Base-by-base conservation (phyloP, 2,888 invertebrate genomes). In the Tachina lurida region DNA sequence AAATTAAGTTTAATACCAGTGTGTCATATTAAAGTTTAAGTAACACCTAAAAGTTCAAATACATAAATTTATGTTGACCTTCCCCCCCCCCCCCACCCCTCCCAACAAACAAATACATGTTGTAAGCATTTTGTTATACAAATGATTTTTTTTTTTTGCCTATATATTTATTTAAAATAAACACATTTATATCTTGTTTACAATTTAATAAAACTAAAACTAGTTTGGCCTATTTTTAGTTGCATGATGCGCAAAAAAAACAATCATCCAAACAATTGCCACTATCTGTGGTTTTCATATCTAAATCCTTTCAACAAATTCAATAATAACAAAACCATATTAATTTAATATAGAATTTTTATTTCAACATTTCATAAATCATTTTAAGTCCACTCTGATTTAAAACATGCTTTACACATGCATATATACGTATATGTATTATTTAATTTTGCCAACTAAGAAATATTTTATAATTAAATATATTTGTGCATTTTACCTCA, bases 401-500 rank as follows among this genome's bases (percentile, higher is more conserved):
- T 62, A 17, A 60, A 74, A 52, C 47, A 31, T 31, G 49, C 39
- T 56, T 17, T 5, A 17, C 31, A 76, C 10, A 15, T 31, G 31
- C 4, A 31, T 31, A 4, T 4, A 31, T 31, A 31, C 31, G 7
- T 31, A 31, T 7, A 31, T 31, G 0, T 7, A 31, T 31, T 31
- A 31, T 31, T 60, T 54, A 56, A 39, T 79, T 56, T 47, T 47
- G 63, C 63, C 22, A n/a, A 65, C 19, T 13, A 65, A 60, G 17
- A 78, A 41, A 78, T 56, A 47, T 68, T 78, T 70, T 70, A 73
- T 80, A 73, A 80, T 73, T 65, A 67, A 47, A 80, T 47, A 43
- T n/a, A 22, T 75, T 52, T n/a, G 17, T 13, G 19, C 17, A 22
- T 5, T 31, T 67, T 49, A 49, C 15, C 22, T 49, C 19, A 31